Base-by-base conservation (phyloP, 2,113 vertebrate species). In the Rana temporaria region DNA sequence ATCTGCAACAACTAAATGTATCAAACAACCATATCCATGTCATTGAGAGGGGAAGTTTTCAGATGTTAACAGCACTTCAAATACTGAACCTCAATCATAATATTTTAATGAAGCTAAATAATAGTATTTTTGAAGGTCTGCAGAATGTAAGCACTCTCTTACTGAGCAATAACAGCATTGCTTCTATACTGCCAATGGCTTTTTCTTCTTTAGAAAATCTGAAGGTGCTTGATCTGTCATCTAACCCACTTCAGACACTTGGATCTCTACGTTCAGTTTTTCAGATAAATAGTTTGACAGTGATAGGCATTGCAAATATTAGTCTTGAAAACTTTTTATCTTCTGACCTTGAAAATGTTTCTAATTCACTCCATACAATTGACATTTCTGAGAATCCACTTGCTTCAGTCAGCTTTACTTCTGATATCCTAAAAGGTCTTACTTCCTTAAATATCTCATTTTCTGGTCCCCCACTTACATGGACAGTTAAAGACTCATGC, bases 401-500 rank as follows among this genome's bases (percentile, higher is more conserved):
- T 32, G 24, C 67, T 9, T 38, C 63, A 17, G 90, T 92, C 19
- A 76, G 42, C 2, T 64, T 94, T 57, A 89, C 87, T 19, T 85
- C 88, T 4, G 72, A 88, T 17, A 34, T 90, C 42, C 90, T 95
- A 56, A 88, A 89, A 48, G 84, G 78, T 56, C 89, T 93, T 15
- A 81, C 85, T 56, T 65, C 16, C 1, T 66, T 94, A 7, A 86
- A 88, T 24, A 79, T 88, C 0, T 91, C 89, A 0, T 26, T 82
- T n/a, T 42, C 30, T 4, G 59, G 48, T 4, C 79, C 26, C 71
- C 79, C 56, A 0, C 71, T 88, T 85, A 48, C 62, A 32, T 3
- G 20, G 6, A 5, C 70, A 63, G 16, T 71, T 4, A 66, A 67
- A 63, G 87, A 87, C 55, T 68, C 81, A 3, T 81, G 84, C 4